Evolutionary conservation across 2,888 invertebrate species (phyloP).

Genomic region (Itoplectis maculator): DNA sequence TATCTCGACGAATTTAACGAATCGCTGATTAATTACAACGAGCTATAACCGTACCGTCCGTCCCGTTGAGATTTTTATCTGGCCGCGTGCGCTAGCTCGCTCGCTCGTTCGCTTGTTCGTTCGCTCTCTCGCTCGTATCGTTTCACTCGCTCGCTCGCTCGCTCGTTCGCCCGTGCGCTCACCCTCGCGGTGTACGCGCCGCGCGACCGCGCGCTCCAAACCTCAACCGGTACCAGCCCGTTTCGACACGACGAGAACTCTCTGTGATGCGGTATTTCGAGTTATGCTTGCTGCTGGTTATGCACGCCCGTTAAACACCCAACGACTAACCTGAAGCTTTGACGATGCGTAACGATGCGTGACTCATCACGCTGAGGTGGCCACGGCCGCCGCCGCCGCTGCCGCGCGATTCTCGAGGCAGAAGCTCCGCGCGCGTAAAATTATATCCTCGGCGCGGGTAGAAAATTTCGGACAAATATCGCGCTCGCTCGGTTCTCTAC

Average conservation of each 20-base stretch:
- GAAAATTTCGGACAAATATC: background rate
- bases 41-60: slow-evolving; percentile 25
- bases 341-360: slow-evolving; percentile 38
- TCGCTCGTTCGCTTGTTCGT: background rate
- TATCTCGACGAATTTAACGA: slow-evolving; percentile 75
- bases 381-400: background rate
- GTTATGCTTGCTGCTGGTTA: slow-evolving; percentile 27
- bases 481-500: background rate
- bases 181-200: background rate
- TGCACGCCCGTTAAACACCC: slow-evolving; percentile 20
- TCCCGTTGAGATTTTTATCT: slow-evolving; percentile 66
- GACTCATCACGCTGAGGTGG: slow-evolving; percentile 28
- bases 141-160: background rate
- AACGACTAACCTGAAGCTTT: slow-evolving; percentile 28
- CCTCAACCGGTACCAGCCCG: slow-evolving; percentile 31
- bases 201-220: slow-evolving; percentile 1
- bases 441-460: background rate
- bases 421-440: slow-evolving; percentile 3
- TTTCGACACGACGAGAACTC: slow-evolving; percentile 19
- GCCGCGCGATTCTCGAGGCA: background rate
- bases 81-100: slow-evolving; percentile 15
- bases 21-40: slow-evolving; percentile 78
- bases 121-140: background rate
- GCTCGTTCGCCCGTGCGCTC: slow-evolving; percentile 6
- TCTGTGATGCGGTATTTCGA: slow-evolving; percentile 30